Conservation (phyloP, 2,113 vertebrate species). For the Lampris megalopsis region DNA sequence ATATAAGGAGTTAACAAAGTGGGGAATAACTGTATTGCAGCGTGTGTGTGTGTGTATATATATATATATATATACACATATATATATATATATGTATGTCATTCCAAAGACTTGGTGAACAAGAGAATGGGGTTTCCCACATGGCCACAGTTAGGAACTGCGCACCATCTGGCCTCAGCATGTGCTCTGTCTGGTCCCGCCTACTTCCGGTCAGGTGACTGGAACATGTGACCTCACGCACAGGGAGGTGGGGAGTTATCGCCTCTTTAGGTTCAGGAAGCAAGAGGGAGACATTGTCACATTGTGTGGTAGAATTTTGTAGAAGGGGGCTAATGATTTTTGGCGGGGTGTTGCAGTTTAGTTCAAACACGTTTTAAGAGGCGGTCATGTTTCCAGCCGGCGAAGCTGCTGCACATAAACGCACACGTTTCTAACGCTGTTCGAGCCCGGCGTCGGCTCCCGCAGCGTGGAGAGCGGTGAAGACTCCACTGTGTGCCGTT, state of each 20-base stretch:
- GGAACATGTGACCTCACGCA: constrained; percentile 53
- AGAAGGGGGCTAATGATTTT: constrained; percentile 34
- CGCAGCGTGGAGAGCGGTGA: constrained; percentile 1
- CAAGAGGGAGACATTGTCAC: constrained; percentile 33
- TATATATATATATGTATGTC: constrained; percentile 1
- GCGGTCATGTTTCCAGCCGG: neutral
- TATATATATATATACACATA: too few species aligned
- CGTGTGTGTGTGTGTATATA: neutral
- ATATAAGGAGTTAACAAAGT: constrained; percentile 29
- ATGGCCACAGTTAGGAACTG: neutral
- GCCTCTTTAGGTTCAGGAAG: constrained; percentile 51
- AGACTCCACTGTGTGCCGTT: neutral
- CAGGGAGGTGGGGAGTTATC: constrained; percentile 5
- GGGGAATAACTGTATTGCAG: constrained; percentile 34
- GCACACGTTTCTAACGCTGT: neutral
- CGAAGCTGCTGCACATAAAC: constrained; percentile 17
- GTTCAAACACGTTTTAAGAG: constrained; percentile 15
- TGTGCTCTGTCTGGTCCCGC: constrained; percentile 60
- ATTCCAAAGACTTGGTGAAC: constrained; percentile 13
- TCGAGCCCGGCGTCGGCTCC: neutral
- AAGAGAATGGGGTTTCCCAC: constrained; percentile 13
- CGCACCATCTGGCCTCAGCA: constrained; percentile 61
- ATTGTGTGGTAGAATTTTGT: constrained; percentile 43
- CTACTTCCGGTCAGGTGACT: constrained; percentile 75
- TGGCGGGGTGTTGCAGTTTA: constrained; percentile 22